A percentile compares a stretch with the other conserved stretches of the same genome.
phyloP scores from a whole-genome alignment of 2,797 vertebrate species.

The Salarias fasciatus region DNA sequence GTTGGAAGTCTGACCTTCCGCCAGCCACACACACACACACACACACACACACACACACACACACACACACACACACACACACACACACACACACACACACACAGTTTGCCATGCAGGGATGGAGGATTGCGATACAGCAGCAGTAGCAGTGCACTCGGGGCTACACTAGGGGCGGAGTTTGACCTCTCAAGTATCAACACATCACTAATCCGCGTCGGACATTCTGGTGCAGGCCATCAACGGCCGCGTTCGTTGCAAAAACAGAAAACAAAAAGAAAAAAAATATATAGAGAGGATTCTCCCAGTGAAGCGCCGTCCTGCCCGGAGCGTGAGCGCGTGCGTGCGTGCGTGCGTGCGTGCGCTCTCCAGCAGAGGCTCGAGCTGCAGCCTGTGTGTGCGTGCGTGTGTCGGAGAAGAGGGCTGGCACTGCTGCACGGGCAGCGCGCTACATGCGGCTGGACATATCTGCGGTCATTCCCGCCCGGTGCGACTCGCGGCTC shows the following conservation, averaged over 20 bases:
- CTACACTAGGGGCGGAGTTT: slow-evolving; percentile 83
- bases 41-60: slow-evolving; percentile 32
- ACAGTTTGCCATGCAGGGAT: slow-evolving; percentile 60
- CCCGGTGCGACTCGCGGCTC: slow-evolving; percentile 30
- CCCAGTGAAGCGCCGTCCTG: slow-evolving; percentile 20
- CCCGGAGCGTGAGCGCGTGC: not conserved
- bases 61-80: too few relatives aligned
- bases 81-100: too few relatives aligned
- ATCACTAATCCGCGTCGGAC: slow-evolving; percentile 82
- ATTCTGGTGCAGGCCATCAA: slow-evolving; percentile 66
- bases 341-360: not conserved
- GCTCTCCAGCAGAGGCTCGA: slow-evolving; percentile 26
- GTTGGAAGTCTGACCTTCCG: slow-evolving; percentile 80
- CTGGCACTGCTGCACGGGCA: slow-evolving; percentile 54
- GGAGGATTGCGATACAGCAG: slow-evolving; percentile 69
- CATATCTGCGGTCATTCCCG: slow-evolving; percentile 55
- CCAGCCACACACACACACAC: too few relatives aligned
- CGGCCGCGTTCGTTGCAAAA: slow-evolving; percentile 25
- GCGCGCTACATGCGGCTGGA: slow-evolving; percentile 48
- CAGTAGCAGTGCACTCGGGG: slow-evolving; percentile 59
- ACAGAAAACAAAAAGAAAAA: not conserved
- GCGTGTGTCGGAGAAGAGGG: slow-evolving; percentile 36
- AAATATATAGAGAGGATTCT: not conserved
- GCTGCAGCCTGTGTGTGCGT: slow-evolving; percentile 26
- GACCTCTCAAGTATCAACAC: slow-evolving; percentile 80